Percentiles rank a stretch among this genome's conserved stretches.
Evolutionary conservation across 92 coral and sea anemone species (phyloP).

Genomic region (Zoanthus sociatus): DNA sequence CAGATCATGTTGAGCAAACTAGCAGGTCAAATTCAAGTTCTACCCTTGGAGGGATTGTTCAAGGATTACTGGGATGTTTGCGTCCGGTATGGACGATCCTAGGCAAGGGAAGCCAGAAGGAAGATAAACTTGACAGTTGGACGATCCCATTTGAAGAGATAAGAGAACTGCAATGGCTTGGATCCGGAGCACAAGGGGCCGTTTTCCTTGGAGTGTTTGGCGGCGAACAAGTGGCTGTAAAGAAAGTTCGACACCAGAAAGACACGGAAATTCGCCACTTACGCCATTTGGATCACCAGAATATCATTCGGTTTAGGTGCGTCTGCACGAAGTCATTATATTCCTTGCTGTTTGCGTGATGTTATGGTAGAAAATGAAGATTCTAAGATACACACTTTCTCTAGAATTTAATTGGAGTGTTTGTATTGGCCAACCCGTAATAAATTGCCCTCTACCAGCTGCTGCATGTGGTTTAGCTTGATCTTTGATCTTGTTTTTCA

Average conservation of each 20-base stretch:
- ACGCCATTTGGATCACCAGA: constrained; percentile 79
- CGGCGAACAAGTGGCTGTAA: constrained; percentile 88
- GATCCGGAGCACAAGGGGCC: constrained; percentile 91
- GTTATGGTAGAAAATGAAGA: constrained; percentile 15
- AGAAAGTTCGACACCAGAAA: constrained; percentile 84
- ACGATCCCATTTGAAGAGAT: constrained; percentile 88
- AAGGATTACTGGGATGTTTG: constrained; percentile 82
- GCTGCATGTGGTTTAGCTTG: constrained; percentile 42
- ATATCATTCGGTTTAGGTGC: constrained; percentile 86
- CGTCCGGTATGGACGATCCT: constrained; percentile 86
- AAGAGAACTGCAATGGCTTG: constrained; percentile 83
- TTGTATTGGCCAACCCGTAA: constrained; percentile 40
- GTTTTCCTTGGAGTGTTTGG: constrained; percentile 82
- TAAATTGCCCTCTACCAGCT: constrained; percentile 30
- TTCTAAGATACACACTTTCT: constrained; percentile 24
- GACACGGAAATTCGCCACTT: constrained; percentile 89
- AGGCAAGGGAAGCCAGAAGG: constrained; percentile 77
- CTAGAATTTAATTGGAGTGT: constrained; percentile 23
- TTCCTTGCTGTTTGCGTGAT: background rate
- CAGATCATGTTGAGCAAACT: constrained; percentile 13
- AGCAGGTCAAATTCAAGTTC: constrained; percentile 26
- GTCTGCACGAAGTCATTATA: background rate
- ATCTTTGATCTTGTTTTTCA: constrained; percentile 35
- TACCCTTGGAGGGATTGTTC: constrained; percentile 76
- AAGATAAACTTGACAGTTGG: constrained; percentile 77